Evolutionary conservation across 2,888 invertebrate genomes (phyloP).

Genomic region (Philhelius pedissequus): DNA sequence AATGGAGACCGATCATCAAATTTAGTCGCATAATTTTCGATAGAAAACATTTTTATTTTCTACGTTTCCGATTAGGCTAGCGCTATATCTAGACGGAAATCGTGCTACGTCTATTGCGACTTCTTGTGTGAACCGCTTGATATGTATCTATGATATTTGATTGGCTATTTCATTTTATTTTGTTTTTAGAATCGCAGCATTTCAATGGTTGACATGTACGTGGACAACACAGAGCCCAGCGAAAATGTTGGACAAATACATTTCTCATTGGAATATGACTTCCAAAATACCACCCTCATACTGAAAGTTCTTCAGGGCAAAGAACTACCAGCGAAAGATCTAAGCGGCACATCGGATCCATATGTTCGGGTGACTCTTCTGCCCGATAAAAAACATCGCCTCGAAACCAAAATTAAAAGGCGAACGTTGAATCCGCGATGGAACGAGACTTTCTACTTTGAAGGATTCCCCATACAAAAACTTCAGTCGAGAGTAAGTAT

Average conservation of each 20-base stretch:
- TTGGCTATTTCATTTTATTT: background rate
- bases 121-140: background rate
- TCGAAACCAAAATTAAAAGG: constrained; percentile 95
- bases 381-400: constrained; percentile 94
- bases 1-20: no score
- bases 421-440: constrained; percentile 94
- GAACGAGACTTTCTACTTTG: constrained; percentile 97
- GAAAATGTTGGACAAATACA: constrained; percentile 97
- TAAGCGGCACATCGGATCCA: constrained; percentile 95
- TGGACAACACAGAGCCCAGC: constrained; percentile 94
- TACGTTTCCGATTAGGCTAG: no score
- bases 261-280: constrained; percentile 95
- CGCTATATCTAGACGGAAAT: no score
- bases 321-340: constrained; percentile 95
- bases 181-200: constrained; percentile 89
- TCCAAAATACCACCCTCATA: constrained; percentile 94
- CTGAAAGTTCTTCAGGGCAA: constrained; percentile 95
- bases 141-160: background rate
- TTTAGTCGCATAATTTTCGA: no score
- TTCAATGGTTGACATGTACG: constrained; percentile 96
- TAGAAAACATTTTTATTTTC: no score
- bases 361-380: constrained; percentile 93
- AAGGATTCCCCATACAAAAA: constrained; percentile 96
- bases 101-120: background rate
- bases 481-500: constrained; percentile 88